These are phyloP conservation scores for Dendrolimus pini DNA, from an alignment of 2,888 invertebrate genomes.

Conservation along the genomic window DNA sequence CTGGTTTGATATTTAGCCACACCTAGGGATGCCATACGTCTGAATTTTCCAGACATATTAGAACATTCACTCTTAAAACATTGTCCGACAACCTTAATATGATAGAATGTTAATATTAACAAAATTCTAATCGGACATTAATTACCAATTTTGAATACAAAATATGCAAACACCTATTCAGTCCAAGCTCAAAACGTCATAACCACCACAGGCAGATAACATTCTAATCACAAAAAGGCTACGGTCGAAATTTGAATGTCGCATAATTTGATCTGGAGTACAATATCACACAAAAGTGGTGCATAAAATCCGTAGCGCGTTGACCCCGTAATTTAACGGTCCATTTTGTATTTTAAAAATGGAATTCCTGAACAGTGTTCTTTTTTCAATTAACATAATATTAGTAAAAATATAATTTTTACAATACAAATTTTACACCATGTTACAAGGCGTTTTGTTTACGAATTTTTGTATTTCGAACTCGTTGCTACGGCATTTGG, in stretches of 20 bases:
- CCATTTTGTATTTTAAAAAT: slow-evolving; percentile 18
- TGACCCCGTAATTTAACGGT: slow-evolving; percentile 54
- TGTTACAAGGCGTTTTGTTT: background rate
- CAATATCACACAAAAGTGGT: background rate
- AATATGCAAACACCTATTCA: no score
- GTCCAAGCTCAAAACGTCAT: no score
- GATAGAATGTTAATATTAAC: no score
- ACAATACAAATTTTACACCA: background rate
- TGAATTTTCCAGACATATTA: no score
- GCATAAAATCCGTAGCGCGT: slow-evolving; percentile 37
- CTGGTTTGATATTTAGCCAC: no score
- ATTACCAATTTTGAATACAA: no score
- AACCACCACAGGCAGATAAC: no score
- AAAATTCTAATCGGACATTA: no score
- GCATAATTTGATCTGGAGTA: background rate
- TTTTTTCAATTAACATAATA: slow-evolving; percentile 1
- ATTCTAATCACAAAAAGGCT: background rate
- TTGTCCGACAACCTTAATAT: no score
- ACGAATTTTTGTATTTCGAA: background rate
- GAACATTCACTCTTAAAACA: no score
- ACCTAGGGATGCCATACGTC: no score
- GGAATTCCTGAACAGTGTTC: background rate
- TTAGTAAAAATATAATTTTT: background rate
- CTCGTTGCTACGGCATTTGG: background rate
- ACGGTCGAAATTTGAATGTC: background rate